phyloP scores from a whole-genome alignment of 2,797 vertebrate species.

The Arctocebus calabarensis region DNA sequence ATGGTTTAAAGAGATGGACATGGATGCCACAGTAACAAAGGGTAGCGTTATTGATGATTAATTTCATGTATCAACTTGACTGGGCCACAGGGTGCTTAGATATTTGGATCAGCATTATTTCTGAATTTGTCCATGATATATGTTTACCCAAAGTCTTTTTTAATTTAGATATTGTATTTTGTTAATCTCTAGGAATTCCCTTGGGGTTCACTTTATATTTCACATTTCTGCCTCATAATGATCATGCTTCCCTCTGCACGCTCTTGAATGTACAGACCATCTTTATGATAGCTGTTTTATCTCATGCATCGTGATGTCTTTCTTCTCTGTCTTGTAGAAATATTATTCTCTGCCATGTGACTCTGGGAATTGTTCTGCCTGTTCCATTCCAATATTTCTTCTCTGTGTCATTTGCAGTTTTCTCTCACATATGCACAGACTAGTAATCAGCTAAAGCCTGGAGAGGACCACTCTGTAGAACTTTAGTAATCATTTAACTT shows the following conservation, averaged over 20 bases:
- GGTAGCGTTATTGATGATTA: background rate
- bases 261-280: background rate
- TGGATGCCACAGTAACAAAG: background rate
- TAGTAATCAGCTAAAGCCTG: no score
- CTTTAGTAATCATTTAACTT: accelerated
- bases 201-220: background rate
- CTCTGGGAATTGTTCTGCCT: background rate
- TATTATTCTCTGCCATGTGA: no score
- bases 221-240: background rate
- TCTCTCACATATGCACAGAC: background rate
- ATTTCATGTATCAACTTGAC: background rate
- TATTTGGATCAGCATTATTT: background rate
- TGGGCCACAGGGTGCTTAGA: background rate
- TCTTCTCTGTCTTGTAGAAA: background rate
- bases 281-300: background rate
- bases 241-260: background rate
- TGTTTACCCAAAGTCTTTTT: background rate
- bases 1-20: background rate
- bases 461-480: background rate
- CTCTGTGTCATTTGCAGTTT: background rate
- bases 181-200: background rate
- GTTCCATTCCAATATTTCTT: background rate
- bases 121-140: background rate
- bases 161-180: background rate
- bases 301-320: background rate